Evolutionary conservation across 2,113 vertebrate genomes (phyloP).

Genomic region (Halichoeres trimaculatus): DNA sequence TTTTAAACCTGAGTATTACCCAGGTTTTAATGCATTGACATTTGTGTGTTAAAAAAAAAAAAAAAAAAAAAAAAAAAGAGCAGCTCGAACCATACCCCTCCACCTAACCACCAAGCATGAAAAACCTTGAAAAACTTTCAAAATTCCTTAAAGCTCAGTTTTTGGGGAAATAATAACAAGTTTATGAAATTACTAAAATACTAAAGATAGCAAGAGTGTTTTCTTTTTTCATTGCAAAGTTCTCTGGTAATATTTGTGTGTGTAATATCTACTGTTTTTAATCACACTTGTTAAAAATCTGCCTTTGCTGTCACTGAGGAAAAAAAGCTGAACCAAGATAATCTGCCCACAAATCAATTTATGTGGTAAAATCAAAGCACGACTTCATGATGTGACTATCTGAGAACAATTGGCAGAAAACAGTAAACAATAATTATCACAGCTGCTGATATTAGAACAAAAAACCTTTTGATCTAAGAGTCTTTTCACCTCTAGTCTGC

Average conservation of each 20-base stretch:
- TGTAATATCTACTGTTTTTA: neutral
- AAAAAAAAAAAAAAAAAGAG: neutral
- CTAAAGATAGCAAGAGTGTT: no score
- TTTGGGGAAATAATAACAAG: no score
- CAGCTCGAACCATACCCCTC: neutral
- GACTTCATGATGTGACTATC: neutral
- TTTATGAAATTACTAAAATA: no score
- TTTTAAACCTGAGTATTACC: neutral
- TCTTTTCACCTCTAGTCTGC: slow-evolving; percentile 83
- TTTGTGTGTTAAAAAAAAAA: neutral
- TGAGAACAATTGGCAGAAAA: neutral
- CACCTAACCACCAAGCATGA: no score
- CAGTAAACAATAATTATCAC: neutral
- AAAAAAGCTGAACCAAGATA: no score
- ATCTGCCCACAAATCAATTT: neutral
- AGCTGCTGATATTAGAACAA: neutral
- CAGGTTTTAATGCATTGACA: neutral
- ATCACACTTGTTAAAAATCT: neutral
- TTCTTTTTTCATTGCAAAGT: no score
- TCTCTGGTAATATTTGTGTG: neutral
- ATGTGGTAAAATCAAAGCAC: neutral
- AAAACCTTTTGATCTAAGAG: neutral
- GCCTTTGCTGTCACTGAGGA: neutral
- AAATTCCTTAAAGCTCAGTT: no score
- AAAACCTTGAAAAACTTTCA: no score